These are phyloP conservation scores for Netelia melanura DNA, from an alignment of 2,888 invertebrate species.

Conservation along the genomic window DNA sequence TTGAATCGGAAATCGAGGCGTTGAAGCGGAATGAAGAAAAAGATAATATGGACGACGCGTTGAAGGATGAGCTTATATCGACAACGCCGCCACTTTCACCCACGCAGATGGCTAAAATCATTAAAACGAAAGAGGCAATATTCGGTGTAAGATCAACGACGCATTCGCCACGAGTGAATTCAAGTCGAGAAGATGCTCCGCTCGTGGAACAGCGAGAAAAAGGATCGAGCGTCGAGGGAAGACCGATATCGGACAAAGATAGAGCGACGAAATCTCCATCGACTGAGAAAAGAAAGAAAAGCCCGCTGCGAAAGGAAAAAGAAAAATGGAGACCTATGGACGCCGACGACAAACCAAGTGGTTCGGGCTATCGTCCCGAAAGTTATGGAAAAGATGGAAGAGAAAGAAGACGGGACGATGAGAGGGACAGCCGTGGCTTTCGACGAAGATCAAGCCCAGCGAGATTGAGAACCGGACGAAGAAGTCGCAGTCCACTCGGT, in stretches of 20 bases:
- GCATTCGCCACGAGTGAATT: slow-evolving; percentile 23
- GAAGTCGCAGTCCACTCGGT: slow-evolving; percentile 74
- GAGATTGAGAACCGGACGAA: slow-evolving; percentile 65
- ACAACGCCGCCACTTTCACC: slow-evolving; percentile 62
- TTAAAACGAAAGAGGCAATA: slow-evolving; percentile 6
- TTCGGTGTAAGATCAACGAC: slow-evolving; percentile 30
- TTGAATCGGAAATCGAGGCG: slow-evolving; percentile 10
- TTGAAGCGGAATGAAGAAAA: not conserved
- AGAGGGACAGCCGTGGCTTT: slow-evolving; percentile 62
- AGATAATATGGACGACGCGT: slow-evolving; percentile 6
- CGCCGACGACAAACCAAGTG: slow-evolving; percentile 70
- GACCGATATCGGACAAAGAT: slow-evolving; percentile 67
- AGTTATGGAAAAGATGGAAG: slow-evolving; percentile 72
- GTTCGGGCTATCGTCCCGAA: slow-evolving; percentile 65
- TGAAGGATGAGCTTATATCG: slow-evolving; percentile 35
- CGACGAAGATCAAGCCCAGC: slow-evolving; percentile 74
- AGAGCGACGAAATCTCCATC: slow-evolving; percentile 71
- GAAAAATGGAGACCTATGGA: slow-evolving; percentile 69
- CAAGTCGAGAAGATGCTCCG: slow-evolving; percentile 6
- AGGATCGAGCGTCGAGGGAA: slow-evolving; percentile 34
- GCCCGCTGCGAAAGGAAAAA: slow-evolving; percentile 75
- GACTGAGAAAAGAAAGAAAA: slow-evolving; percentile 74
- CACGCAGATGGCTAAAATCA: slow-evolving; percentile 39
- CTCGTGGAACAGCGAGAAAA: not conserved
- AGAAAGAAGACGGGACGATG: slow-evolving; percentile 72